Conservation (phyloP, 2,888 invertebrate species). For the Odontomyia ornata region DNA sequence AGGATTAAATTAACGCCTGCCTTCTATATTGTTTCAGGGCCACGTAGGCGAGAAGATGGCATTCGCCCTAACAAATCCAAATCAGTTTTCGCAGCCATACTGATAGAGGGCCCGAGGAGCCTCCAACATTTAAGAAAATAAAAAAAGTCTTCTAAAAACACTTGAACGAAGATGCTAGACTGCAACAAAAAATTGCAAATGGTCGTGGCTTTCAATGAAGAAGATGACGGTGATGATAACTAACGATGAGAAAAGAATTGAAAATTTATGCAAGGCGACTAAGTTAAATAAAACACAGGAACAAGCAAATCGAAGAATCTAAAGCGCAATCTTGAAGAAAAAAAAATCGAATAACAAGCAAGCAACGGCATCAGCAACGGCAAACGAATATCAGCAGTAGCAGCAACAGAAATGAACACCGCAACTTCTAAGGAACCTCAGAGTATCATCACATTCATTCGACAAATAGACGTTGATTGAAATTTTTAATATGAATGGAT, state of each 20-base stretch:
- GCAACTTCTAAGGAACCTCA: slow-evolving; percentile 11
- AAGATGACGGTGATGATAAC: slow-evolving; percentile 29
- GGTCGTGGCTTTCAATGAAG: slow-evolving; percentile 44
- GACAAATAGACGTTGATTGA: slow-evolving; percentile 23
- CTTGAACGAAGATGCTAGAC: slow-evolving; percentile 39
- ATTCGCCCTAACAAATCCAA: slow-evolving; percentile 59
- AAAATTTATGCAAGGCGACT: slow-evolving; percentile 15
- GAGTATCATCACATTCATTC: slow-evolving; percentile 32
- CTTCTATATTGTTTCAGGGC: slow-evolving; percentile 47
- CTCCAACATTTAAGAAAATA: slow-evolving; percentile 29
- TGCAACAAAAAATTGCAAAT: slow-evolving; percentile 39
- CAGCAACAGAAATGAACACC: not conserved
- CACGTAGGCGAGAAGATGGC: slow-evolving; percentile 57
- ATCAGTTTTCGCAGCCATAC: slow-evolving; percentile 64
- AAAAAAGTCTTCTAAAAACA: slow-evolving; percentile 38
- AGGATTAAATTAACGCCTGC: not conserved
- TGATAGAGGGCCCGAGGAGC: slow-evolving; percentile 55
- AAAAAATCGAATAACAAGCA: not conserved
- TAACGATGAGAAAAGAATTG: slow-evolving; percentile 21
- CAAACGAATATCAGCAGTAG: not conserved
- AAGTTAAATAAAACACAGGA: not conserved
- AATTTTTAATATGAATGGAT: not conserved
- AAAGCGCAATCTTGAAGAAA: not conserved
- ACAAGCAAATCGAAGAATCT: not conserved
- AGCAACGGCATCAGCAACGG: not conserved